Evolutionary conservation across 2,113 vertebrate genomes (phyloP), one percentile per base, ranked within the genome.

Genomic region (Odocoileus virginianus): DNA sequence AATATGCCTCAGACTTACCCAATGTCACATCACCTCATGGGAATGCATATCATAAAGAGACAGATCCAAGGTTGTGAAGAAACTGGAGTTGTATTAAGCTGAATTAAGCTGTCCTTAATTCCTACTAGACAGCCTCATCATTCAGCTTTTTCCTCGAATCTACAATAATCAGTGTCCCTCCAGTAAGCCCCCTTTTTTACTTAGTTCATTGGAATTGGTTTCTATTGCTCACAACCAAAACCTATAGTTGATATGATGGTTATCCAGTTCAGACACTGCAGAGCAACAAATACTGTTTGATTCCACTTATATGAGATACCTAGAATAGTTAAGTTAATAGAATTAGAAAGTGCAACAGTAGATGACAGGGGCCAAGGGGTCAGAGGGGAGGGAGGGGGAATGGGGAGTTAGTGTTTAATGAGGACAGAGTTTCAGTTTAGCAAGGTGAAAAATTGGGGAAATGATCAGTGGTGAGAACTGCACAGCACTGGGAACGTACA

Each of bases 141-240:
- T 15, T 85, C 36, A 91, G 17, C 27, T 50, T 95, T 67, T 21
- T 74, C 36, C 96, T 90, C n/a, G 15, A 85, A 81, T 85, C 36
- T 74, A 6, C 52, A 27, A 61, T 61, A 61, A 88, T 47, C 15
- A 9, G 19, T 33, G 15, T 13, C 91, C 86, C 57, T 93, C 30
- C 67, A 97, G 58, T 87, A 86, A 89, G 52, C 54, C 2, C 2
- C 5, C 7, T 55, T 89, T 94, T 82, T 23, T 0, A 54, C 16
- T 88, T 58, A 71, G 27, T 90, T 90, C 25, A 79, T 90, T n/a
- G 82, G 33, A 61, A n/a, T 60, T 19, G 7, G 50, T 58, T 84
- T 87, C 25, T 90, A 60, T 47, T 87, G 33, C 25, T 95, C n/a
- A 93, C 58, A 93, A 96, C 9, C 19, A 90, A 97, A 94, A 83